phyloP scores from a whole-genome alignment of 2,888 invertebrate species.

The Cecidostiba fungosa region DNA sequence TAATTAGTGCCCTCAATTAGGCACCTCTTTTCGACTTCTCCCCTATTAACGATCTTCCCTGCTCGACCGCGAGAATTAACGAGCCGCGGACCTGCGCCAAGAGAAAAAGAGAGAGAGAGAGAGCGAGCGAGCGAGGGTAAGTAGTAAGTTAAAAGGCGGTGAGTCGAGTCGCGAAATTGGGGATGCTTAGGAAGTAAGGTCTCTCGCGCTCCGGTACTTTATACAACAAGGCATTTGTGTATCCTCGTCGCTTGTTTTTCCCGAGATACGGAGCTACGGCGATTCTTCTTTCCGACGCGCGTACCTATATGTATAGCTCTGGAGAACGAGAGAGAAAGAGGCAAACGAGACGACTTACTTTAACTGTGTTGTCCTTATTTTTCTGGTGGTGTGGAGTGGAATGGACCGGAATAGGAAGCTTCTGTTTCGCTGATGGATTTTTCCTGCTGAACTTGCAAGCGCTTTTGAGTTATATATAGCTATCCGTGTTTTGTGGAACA shows the following conservation, averaged over 20 bases:
- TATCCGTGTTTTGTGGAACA: background rate
- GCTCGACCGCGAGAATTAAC: constrained; percentile 17
- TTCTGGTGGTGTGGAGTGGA: background rate
- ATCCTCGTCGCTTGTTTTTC: background rate
- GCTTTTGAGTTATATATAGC: too few relatives aligned
- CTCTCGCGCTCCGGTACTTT: background rate
- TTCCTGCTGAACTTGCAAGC: constrained; percentile 1
- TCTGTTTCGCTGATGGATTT: constrained; percentile 40
- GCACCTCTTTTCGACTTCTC: constrained; percentile 19
- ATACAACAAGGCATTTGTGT: background rate
- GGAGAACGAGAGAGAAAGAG: too few relatives aligned
- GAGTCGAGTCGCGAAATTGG: constrained; percentile 45
- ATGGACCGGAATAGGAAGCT: constrained; percentile 3
- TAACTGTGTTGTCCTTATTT: constrained; percentile 1
- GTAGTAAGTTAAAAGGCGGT: constrained; percentile 4
- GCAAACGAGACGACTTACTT: constrained; percentile 3
- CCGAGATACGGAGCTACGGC: background rate
- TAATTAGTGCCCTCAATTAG: constrained; percentile 49
- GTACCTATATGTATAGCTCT: background rate
- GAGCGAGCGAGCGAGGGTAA: background rate
- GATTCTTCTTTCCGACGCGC: constrained; percentile 5
- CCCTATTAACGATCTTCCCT: constrained; percentile 36
- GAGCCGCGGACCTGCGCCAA: background rate
- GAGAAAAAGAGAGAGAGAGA: background rate
- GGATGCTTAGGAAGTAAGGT: constrained; percentile 7